Base-by-base conservation (phyloP, 2,113 vertebrate species). In the Aldabrachelys gigantea region DNA sequence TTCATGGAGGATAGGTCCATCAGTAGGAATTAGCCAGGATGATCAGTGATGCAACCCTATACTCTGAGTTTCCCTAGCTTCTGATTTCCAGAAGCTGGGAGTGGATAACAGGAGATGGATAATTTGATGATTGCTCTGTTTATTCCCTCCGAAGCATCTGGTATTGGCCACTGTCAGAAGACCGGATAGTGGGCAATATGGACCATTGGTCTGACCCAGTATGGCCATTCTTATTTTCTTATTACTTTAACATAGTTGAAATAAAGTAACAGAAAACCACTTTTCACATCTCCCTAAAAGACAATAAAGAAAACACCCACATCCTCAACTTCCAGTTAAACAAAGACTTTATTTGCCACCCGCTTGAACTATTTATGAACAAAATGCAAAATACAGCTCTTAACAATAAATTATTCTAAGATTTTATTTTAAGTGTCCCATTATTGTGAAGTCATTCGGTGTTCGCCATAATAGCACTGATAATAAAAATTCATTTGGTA, bases 401-500 rank as follows among this genome's bases (percentile, higher is more conserved):
- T 85, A 92, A 85, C 83, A 95, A 98, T 96, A 98, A 98, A 98
- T 96, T 97, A 91, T 78, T 94, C 94, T 92, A 97, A 95, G 93
- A 91, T 96, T 95, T 94, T 95, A 97, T 97, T 98, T 97, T 97
- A 98, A 98, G 96, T 97, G 97, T 96, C 97, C 97, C 95, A 97
- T 98, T 97, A 98, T 96, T 96, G 94, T 93, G 94, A 96, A 97
- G 87, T 95, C 90, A 95, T 96, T 97, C 90, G 50, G 95, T 97
- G 97, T 97, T 97, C 92, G 87, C 96, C 97, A 94, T 97, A 97
- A 96, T 89, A 97, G 97, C 89, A 96, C 94, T 91, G 97, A 98
- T 98, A 98, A 98, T 98, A 97, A 98, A 97, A 91, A 97, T 97
- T 96, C 97, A 97, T 98, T 98, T 98, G 94, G 96, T 98, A 98